phyloP scores from a whole-genome alignment of 2,113 vertebrate species.

The Pelmatolapia mariae region DNA sequence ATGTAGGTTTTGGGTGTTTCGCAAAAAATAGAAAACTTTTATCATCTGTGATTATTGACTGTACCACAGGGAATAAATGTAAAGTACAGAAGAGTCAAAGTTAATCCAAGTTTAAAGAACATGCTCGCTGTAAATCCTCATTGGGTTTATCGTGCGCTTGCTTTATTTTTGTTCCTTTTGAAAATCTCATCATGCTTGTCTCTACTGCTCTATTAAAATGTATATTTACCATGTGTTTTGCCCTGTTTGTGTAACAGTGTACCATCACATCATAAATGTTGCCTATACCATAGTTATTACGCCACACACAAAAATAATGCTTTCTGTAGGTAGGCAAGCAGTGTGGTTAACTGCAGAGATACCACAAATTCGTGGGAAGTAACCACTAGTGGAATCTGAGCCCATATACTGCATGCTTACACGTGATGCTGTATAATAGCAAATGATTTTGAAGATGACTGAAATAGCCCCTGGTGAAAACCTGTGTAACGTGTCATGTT shows the following conservation, averaged over 20 bases:
- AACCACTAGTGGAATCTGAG: neutral
- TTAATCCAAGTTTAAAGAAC: neutral
- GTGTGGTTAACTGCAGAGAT: neutral
- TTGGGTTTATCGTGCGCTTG: neutral
- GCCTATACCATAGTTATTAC: neutral
- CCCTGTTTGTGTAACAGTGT: neutral
- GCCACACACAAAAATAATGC: neutral
- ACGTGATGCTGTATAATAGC: constrained; percentile 14
- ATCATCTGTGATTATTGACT: neutral
- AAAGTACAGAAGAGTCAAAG: neutral
- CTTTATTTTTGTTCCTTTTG: neutral
- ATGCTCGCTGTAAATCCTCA: neutral
- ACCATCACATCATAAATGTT: neutral
- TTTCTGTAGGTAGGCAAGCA: neutral
- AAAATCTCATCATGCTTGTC: neutral
- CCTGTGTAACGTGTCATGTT: constrained; percentile 8
- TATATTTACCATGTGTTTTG: neutral
- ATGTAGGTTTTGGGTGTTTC: neutral
- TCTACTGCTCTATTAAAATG: neutral
- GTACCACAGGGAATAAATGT: neutral
- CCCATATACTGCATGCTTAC: neutral
- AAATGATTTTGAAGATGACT: constrained; percentile 1
- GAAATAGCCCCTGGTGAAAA: constrained; percentile 43
- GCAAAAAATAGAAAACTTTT: neutral
- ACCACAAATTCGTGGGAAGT: neutral